Base-by-base conservation (phyloP, 2,113 vertebrate genomes). In the Engraulis encrasicolus region DNA sequence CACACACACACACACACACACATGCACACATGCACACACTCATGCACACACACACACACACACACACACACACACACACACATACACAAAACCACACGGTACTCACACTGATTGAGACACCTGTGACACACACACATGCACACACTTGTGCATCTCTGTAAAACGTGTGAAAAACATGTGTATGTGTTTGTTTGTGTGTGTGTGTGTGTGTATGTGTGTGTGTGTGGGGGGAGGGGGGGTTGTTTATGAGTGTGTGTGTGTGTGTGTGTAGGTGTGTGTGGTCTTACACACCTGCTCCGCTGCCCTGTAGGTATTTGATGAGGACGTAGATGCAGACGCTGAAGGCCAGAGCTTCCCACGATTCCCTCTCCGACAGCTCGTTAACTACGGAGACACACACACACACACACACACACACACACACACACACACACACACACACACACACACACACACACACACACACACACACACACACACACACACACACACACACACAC, bases 261-360 rank as follows among this genome's bases (percentile, higher is more conserved):
- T 66, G 23, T 18, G 14, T 82, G 9, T 27, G 18, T 45, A n/a
- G 19, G 61, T 84, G 49, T 38, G 40, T 48, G 78, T 40, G 7
- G 36, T 77, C 17, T 37, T n/a, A 23, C 85, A 93, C 93, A 95
- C 97, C 97, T 81, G 96, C 96, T 77, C 97, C 97, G 85, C 97
- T 97, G 0, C 97, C 97, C 88, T 98, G 97, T 23, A 98, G 93
- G 85, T 98, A 96, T 91, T 98, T 98, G 84, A 99, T 94, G 38
- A 96, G 89, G 34, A 96, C 96, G 0, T 97, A 98, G 87, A 89
- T 88, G 82, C 93, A 95, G 84, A 98, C 96, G 0, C 96, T 98
- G 87, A 89, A 87, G 49, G 93, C 90, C 86, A 99, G 85, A 0
- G 91, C 91, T 40, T 83, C 92, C 97, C 97, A 99, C 20, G 91